phyloP scores from a whole-genome alignment of 2,888 invertebrate species.

The Tenthredo mesomela region DNA sequence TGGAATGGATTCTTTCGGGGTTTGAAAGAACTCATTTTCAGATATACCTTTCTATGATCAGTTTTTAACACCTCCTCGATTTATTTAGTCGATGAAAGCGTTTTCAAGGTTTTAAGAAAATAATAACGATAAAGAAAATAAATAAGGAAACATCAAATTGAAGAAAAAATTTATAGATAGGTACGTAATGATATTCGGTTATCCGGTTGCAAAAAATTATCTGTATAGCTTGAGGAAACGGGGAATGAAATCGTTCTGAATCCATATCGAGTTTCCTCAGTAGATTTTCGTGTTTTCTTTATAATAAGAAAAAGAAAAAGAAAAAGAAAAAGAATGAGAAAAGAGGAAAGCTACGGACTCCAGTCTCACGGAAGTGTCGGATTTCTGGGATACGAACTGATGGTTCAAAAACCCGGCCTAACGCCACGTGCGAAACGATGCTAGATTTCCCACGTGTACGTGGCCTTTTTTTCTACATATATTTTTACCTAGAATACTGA shows the following conservation, averaged over 20 bases:
- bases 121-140: too few relatives aligned
- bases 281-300: constrained; percentile 27
- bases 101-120: neutral
- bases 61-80: neutral
- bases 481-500: neutral
- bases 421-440: constrained; percentile 25
- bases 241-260: neutral
- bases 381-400: constrained; percentile 32
- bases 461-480: neutral
- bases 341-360: constrained; percentile 1
- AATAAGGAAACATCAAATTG: neutral
- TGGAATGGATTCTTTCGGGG: constrained; percentile 13
- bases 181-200: neutral
- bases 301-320: neutral
- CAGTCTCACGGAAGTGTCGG: constrained; percentile 48
- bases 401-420: neutral
- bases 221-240: neutral
- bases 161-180: neutral
- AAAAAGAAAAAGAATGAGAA: neutral
- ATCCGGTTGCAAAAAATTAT: constrained; percentile 3
- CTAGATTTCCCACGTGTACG: constrained; percentile 22
- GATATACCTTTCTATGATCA: neutral
- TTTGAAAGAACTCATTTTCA: neutral
- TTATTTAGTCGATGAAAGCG: neutral
- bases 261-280: constrained; percentile 5